Evolutionary conservation across 2,797 vertebrate species (phyloP).

Genomic region (Pipistrellus pipistrellus): DNA sequence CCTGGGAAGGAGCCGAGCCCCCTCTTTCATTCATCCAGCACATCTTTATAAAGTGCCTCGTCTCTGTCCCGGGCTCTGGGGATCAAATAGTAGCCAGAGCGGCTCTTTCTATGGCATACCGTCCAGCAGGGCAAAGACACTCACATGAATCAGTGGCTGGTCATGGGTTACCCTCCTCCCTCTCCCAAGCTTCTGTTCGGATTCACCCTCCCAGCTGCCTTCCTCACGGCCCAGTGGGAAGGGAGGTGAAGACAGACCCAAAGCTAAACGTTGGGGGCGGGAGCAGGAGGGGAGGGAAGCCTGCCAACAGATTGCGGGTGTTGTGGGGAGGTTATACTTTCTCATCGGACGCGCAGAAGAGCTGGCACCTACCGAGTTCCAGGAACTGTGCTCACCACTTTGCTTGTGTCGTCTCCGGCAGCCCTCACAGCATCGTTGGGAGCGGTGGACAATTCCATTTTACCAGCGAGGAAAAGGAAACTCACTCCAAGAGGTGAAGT

Average conservation of each 20-base stretch:
- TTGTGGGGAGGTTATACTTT: background rate
- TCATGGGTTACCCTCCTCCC: background rate
- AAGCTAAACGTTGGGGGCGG: background rate
- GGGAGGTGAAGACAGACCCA: background rate
- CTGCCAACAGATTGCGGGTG: background rate
- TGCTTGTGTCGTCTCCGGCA: background rate
- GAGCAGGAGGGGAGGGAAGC: background rate
- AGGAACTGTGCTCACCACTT: conserved; percentile 25
- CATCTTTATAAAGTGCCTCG: background rate
- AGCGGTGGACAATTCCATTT: background rate
- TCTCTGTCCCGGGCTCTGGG: background rate
- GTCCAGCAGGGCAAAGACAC: background rate
- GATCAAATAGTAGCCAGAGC: conserved; percentile 4
- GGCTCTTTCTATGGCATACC: background rate
- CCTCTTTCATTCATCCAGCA: background rate
- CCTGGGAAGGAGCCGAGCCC: background rate
- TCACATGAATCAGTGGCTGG: background rate
- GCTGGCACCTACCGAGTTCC: background rate
- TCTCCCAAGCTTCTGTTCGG: conserved; percentile 32
- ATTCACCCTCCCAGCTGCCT: background rate
- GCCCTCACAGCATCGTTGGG: background rate
- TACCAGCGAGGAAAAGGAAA: background rate
- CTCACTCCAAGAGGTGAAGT: background rate
- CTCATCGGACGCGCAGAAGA: background rate
- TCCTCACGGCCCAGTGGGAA: background rate